phyloP scores from a whole-genome alignment of 2,888 invertebrate genomes.

The Rotaria macrura region DNA sequence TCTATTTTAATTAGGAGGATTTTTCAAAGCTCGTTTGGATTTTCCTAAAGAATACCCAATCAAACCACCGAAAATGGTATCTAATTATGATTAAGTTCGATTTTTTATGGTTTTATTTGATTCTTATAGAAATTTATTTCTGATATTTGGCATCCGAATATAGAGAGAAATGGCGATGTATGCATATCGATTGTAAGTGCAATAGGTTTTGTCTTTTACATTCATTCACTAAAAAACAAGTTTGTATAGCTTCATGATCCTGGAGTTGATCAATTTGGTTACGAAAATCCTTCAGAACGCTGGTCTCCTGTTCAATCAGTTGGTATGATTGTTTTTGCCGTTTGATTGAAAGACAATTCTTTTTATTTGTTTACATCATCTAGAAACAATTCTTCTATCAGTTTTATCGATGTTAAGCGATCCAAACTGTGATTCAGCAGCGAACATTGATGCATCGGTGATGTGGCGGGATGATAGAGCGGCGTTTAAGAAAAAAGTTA shows the following conservation, averaged over 20 bases:
- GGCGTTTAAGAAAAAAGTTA: constrained; percentile 94
- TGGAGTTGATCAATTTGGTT: constrained; percentile 95
- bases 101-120: neutral
- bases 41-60: constrained; percentile 98
- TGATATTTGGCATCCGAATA: constrained; percentile 99
- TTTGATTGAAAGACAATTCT: neutral
- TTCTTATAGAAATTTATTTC: constrained; percentile 69
- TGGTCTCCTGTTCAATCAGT: constrained; percentile 98
- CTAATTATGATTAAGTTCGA: neutral
- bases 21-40: constrained; percentile 93
- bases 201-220: neutral
- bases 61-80: constrained; percentile 82
- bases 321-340: constrained; percentile 28
- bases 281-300: constrained; percentile 90
- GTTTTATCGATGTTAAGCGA: constrained; percentile 98
- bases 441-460: constrained; percentile 97
- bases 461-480: constrained; percentile 90
- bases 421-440: constrained; percentile 96
- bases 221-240: neutral
- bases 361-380: neutral
- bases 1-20: constrained; percentile 65
- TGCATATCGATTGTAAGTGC: constrained; percentile 84
- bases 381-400: constrained; percentile 89
- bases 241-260: constrained; percentile 64
- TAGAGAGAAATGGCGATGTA: constrained; percentile 87